phyloP scores from a whole-genome alignment of 2,113 vertebrate species.

The western clawed frog (Xenopus tropicalis) region DNA sequence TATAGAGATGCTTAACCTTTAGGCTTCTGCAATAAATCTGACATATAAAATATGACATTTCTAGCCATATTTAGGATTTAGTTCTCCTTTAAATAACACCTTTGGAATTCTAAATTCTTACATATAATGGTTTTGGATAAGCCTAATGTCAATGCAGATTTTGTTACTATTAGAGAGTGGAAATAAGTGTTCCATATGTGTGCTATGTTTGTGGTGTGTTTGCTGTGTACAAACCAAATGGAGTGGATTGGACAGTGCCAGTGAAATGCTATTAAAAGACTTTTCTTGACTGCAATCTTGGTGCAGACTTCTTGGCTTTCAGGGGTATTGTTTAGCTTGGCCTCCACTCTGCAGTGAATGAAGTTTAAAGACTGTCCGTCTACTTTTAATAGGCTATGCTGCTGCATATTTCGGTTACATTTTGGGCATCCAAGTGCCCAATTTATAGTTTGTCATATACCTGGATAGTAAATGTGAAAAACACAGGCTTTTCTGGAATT shows the following conservation, averaged over 20 bases:
- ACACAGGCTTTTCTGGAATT: constrained; percentile 23
- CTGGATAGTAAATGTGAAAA: constrained; percentile 39
- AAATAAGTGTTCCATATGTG: background rate
- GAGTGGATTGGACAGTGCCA: constrained; percentile 24
- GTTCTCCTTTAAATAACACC: too few species aligned
- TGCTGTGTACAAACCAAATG: constrained; percentile 6
- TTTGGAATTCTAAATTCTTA: too few species aligned
- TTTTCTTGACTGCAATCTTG: constrained; percentile 38
- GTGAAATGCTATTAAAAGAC: constrained; percentile 40
- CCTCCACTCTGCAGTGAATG: constrained; percentile 31
- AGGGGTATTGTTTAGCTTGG: constrained; percentile 39
- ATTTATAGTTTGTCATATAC: constrained; percentile 28
- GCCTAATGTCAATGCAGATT: too few species aligned
- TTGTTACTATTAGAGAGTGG: too few species aligned
- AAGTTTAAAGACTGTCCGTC: constrained; percentile 36
- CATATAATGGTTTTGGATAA: too few species aligned
- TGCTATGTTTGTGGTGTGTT: background rate
- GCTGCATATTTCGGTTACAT: constrained; percentile 24
- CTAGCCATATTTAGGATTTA: too few species aligned
- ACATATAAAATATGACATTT: too few species aligned
- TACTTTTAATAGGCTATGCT: constrained; percentile 33
- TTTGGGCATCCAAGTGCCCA: too few species aligned
- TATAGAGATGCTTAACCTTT: too few species aligned
- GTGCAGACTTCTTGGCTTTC: constrained; percentile 37
- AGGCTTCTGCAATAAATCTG: too few species aligned